Conservation (phyloP, 23 tunicate species). For the Clavelina lepadiformis region DNA sequence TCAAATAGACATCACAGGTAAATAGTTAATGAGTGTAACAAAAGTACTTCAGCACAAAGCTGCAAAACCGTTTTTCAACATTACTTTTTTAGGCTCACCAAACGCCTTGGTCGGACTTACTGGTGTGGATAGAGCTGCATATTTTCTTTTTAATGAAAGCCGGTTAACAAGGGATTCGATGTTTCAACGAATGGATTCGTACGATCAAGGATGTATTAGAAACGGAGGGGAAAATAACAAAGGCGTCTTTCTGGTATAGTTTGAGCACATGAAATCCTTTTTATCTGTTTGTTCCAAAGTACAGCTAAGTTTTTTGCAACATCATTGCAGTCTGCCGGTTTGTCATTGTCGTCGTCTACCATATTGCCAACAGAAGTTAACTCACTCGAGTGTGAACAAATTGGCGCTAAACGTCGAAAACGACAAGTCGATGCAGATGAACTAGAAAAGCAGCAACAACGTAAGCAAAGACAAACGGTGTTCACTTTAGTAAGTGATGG, state of each 20-base stretch:
- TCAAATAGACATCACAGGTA: too few species aligned
- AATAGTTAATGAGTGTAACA: too few species aligned
- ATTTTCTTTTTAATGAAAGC: slow-evolving; percentile 54
- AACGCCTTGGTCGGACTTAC: slow-evolving; percentile 33
- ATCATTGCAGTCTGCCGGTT: slow-evolving; percentile 12
- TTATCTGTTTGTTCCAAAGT: neutral
- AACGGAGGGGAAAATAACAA: slow-evolving; percentile 49
- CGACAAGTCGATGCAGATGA: slow-evolving; percentile 3
- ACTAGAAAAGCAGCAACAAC: too few species aligned
- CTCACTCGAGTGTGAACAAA: neutral
- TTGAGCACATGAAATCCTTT: neutral
- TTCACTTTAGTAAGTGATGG: neutral
- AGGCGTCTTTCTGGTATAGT: slow-evolving; percentile 52
- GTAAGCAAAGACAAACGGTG: too few species aligned
- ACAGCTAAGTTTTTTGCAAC: neutral
- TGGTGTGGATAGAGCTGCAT: slow-evolving; percentile 80
- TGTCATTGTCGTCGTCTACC: neutral
- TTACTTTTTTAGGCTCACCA: slow-evolving; percentile 47
- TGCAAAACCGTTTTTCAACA: too few species aligned
- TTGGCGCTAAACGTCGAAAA: neutral
- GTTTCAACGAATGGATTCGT: slow-evolving; percentile 44
- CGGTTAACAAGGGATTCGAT: slow-evolving; percentile 31
- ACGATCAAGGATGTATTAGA: slow-evolving; percentile 65
- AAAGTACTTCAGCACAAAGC: too few species aligned
- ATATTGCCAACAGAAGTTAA: neutral